Percentiles rank a stretch among this genome's conserved stretches.
These are phyloP conservation scores for Chrysolophus pictus DNA, from an alignment of 2,797 vertebrate genomes.

Conservation along the genomic window DNA sequence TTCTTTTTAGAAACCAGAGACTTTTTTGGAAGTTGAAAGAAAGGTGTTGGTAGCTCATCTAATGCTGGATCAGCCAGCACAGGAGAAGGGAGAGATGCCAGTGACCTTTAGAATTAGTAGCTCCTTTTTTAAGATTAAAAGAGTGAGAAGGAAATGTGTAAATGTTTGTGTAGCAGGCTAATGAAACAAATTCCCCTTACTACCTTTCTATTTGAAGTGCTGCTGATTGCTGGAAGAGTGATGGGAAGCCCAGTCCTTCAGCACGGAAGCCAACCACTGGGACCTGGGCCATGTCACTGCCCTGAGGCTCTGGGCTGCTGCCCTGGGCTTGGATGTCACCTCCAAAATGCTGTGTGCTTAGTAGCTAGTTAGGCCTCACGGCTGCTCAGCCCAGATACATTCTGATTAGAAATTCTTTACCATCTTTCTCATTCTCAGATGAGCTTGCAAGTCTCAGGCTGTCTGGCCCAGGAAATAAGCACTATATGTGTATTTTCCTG, in stretches of 20 bases:
- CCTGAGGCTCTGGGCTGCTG: neutral
- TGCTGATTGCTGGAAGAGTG: neutral
- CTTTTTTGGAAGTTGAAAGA: neutral
- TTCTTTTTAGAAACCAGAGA: neutral
- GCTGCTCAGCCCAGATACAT: neutral
- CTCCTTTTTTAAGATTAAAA: neutral
- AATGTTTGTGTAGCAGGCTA: slow-evolving; percentile 16
- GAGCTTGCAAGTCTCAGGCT: neutral
- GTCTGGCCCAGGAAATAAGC: neutral
- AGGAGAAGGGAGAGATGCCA: neutral
- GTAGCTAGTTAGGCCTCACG: neutral
- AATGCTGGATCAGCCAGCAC: neutral
- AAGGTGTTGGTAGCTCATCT: neutral
- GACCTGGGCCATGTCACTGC: neutral
- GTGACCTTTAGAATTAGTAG: neutral
- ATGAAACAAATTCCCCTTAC: slow-evolving; percentile 15
- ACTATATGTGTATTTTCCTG: neutral
- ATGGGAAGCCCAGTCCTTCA: neutral
- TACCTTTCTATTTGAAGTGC: slow-evolving; percentile 10
- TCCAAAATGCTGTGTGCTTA: neutral
- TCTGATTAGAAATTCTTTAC: neutral
- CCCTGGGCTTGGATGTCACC: neutral
- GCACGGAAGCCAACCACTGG: fast-evolving
- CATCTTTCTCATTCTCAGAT: neutral
- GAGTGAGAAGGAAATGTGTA: neutral